Percentiles rank a stretch among this genome's conserved stretches.
phyloP scores from a whole-genome alignment of 2,797 vertebrate species.

The Sternotherus odoratus region DNA sequence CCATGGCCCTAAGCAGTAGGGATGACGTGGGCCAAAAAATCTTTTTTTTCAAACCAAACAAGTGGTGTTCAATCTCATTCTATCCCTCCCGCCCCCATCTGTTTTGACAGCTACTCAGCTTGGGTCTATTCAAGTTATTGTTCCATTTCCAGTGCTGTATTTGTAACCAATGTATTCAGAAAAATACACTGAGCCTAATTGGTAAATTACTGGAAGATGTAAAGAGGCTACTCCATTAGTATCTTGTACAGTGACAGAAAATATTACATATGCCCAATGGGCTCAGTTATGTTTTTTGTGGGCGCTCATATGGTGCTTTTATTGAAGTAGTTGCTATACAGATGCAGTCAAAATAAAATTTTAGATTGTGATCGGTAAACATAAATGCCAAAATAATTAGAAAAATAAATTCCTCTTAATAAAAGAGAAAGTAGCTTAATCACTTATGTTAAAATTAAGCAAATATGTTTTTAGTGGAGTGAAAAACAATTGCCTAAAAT shows the following conservation, averaged over 20 bases:
- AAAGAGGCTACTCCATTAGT: neutral
- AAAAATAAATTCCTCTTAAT: too few relatives aligned
- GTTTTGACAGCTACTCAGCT: neutral
- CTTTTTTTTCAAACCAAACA: neutral
- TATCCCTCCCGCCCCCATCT: neutral
- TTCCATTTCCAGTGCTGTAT: neutral
- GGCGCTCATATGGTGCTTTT: slow-evolving; percentile 47
- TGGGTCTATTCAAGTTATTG: neutral
- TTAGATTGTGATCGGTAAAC: too few relatives aligned
- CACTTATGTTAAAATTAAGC: too few relatives aligned
- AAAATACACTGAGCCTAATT: neutral
- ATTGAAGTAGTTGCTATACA: slow-evolving; percentile 51
- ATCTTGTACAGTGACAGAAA: slow-evolving; percentile 9
- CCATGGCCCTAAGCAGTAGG: neutral
- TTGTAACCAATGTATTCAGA: neutral
- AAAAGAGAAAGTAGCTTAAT: too few relatives aligned
- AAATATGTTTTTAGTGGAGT: too few relatives aligned
- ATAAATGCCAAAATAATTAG: too few relatives aligned
- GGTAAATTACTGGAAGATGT: neutral
- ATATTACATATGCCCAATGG: slow-evolving; percentile 1
- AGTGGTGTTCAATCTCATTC: slow-evolving; percentile 19
- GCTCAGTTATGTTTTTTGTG: slow-evolving; percentile 47
- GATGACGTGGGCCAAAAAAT: neutral
- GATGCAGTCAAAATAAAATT: slow-evolving; percentile 47
- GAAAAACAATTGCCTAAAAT: too few relatives aligned